These are phyloP conservation scores for Pseudochaenichthys georgianus DNA, from an alignment of 2,797 vertebrate species.

Conservation along the genomic window DNA sequence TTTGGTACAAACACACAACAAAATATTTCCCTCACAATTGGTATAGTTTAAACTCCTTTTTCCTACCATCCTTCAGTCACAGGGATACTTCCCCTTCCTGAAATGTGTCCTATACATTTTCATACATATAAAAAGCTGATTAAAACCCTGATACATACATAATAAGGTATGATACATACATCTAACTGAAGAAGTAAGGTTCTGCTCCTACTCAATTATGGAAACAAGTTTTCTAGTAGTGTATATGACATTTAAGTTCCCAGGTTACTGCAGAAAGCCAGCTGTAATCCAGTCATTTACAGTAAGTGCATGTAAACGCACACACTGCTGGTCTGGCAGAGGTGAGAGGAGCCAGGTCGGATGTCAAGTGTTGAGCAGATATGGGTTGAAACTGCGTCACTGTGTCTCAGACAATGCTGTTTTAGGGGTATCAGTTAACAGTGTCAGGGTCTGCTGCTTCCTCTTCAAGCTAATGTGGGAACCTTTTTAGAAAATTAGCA, in stretches of 20 bases:
- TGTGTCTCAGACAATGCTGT: constrained; percentile 7
- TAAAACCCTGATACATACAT: not conserved
- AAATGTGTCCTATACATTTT: not conserved
- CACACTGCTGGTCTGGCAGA: not conserved
- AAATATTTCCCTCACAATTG: no score
- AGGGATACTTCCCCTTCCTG: not conserved
- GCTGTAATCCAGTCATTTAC: not conserved
- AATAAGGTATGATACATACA: not conserved
- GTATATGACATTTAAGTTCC: constrained; percentile 3
- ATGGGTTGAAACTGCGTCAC: not conserved
- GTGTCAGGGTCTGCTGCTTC: not conserved
- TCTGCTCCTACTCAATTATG: not conserved
- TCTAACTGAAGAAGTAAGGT: not conserved
- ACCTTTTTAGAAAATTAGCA: not conserved
- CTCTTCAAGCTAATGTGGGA: not conserved
- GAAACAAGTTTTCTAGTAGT: not conserved
- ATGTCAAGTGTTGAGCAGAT: constrained; percentile 10
- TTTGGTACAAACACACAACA: no score
- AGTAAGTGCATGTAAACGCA: not conserved
- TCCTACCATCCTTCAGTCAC: not conserved
- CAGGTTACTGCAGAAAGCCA: not conserved
- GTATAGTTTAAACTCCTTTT: not conserved
- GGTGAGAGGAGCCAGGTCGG: not conserved
- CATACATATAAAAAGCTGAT: not conserved
- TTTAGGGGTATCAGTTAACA: not conserved